Evolutionary conservation across 2,797 vertebrate genomes (phyloP), one percentile per base, ranked within the genome.

Genomic region (Eulemur mongoz): DNA sequence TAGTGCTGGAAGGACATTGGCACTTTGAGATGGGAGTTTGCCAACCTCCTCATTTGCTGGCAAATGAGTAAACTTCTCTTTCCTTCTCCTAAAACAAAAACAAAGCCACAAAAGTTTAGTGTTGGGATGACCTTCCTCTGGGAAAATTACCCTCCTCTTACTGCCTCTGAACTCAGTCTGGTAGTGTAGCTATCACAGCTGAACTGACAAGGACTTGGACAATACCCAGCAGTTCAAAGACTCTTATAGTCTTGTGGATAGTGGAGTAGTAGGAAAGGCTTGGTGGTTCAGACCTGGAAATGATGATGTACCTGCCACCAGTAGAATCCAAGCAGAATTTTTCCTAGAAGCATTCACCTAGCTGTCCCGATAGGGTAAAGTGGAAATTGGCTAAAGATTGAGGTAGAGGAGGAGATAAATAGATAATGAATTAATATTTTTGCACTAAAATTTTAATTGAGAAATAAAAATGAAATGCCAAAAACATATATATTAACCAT

Each of bases 371-470:
- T 23, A 25, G 17, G 2, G 1, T 35, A 35, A 76, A 63, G 4
- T 52, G 13, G 45, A 84, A 85, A 65, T 52, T 35, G 13, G 30
- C 20, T 72, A 61, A 54, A 45, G 25, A 27, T n/a, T 18, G 20
- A 70, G 7, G 15, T 63, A 76, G 23, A 67, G 9, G 9, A 59
- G 13, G 69, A 92, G 30, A 76, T 73, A 57, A 93, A 70, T 48
- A 59, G 35, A 45, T 73, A 67, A 54, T 45, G 10, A 70, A 30
- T 88, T 59, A 45, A 50, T 43, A 35, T 50, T 75, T 90, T 76
- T 94, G 69, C 27, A 52, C 32, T 65, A 94, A 75, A 89, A 50
- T 25, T 59, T 52, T 84, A 50, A 84, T 40, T 94, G 72, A 70
- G 43, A 85, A 94, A 59, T 70, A 70, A 76, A 90, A 79, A 40